phyloP scores from a whole-genome alignment of 2,888 invertebrate species.

The Bellardia bayeri region DNA sequence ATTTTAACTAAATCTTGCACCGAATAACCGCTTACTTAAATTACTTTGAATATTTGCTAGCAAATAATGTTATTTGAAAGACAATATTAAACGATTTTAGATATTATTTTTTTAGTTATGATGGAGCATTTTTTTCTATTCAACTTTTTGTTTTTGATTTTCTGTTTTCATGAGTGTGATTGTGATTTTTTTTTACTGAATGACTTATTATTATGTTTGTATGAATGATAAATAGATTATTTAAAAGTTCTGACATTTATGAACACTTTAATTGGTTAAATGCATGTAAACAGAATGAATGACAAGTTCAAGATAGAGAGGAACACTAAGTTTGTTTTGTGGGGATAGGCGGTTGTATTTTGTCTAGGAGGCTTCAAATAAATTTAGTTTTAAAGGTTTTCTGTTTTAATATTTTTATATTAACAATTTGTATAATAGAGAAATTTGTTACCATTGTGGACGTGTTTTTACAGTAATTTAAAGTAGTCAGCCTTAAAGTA shows the following conservation, averaged over 20 bases:
- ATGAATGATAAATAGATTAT: constrained; percentile 10
- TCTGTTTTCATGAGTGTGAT: neutral
- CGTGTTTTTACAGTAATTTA: constrained; percentile 29
- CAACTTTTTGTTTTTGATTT: neutral
- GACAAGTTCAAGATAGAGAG: constrained; percentile 39
- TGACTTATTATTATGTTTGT: constrained; percentile 4
- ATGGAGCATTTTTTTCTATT: neutral
- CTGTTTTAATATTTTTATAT: constrained; percentile 4
- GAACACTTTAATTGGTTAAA: constrained; percentile 45
- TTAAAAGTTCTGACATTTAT: constrained; percentile 17
- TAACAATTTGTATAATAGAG: constrained; percentile 18
- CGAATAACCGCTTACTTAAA: too few species aligned
- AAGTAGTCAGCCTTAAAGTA: constrained; percentile 64
- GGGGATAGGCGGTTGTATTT: constrained; percentile 38
- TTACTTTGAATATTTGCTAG: too few species aligned
- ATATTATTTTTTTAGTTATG: too few species aligned
- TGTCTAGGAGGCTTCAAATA: constrained; percentile 48
- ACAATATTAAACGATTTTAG: too few species aligned
- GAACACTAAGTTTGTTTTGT: constrained; percentile 39
- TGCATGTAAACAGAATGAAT: constrained; percentile 37
- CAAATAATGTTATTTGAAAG: too few species aligned
- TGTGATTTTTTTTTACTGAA: neutral
- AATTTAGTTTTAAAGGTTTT: constrained; percentile 15
- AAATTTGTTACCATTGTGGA: constrained; percentile 60
- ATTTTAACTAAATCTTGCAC: too few species aligned